Base-by-base conservation (phyloP, 2,888 invertebrate genomes). In the Drosophila planitibia region DNA sequence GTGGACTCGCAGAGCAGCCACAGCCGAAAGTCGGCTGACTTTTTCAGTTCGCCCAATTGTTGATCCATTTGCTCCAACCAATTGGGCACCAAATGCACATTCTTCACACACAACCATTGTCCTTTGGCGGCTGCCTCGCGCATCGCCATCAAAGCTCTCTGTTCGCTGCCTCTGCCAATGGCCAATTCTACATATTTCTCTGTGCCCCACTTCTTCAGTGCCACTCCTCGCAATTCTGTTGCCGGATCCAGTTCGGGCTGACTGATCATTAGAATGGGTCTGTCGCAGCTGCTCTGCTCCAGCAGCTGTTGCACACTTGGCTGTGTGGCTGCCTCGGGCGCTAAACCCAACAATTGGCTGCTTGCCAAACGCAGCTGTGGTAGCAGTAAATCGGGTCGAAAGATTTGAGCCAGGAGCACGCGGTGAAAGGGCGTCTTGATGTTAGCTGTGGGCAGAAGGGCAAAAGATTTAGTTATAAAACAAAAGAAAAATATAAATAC, bases 241-340 rank as follows among this genome's bases (percentile, higher is more conserved):
- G 98, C 96, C 28, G 98, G 99, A 94, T 99, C 99, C 44, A 97
- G 96, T 35, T 99, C 99, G 32, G 98, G 96, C 62, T 97, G 96
- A 49, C 97, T 96, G 60, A 99, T 95, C 82, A 99, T 94, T 55
- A 99, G 94, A 63, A 97, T 95, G 0, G 99, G 98, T 84, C 97
- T 96, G 0, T 90, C 89, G 14, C 86, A 78, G 59, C 90, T 89
- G 73, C 91, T 92, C 66, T 93, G 93, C 32, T 93, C 92, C 16
- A 89, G 85, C 33, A 93, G 68, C 73, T 92, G 92, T 49, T 92
- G 91, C 52, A 93, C 91, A 0, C 90, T 91, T 0, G 93, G 92
- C 64, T 93, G 93, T 22, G 88, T 85, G 37, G 91, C 82, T 0
- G 91, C 87, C 12, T 92, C 91, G 0, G 89, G 81, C 0, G 91